Percentiles rank a stretch among this genome's conserved stretches.
phyloP scores from a whole-genome alignment of 2,888 invertebrate species.

The Atethmia centrago region DNA sequence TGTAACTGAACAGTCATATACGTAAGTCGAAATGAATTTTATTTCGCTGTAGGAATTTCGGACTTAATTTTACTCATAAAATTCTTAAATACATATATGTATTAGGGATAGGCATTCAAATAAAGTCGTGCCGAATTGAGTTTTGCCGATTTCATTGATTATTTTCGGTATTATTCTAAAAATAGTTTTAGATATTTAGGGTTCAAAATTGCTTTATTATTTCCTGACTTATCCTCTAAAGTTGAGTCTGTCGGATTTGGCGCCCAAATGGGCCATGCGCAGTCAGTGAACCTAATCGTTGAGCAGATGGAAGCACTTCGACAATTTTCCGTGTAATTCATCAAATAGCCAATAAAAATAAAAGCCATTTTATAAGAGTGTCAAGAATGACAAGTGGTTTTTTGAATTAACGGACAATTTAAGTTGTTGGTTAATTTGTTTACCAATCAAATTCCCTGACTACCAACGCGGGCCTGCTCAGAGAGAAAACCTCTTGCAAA shows the following conservation, averaged over 20 bases:
- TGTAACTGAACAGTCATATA: no score
- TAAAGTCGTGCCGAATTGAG: not conserved
- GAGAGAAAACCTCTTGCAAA: not conserved
- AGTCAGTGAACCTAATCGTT: not conserved
- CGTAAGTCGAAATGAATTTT: slow-evolving; percentile 10
- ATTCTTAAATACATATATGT: not conserved
- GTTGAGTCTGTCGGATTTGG: not conserved
- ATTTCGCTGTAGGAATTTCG: slow-evolving; percentile 9
- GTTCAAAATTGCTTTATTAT: not conserved
- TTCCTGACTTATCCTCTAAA: not conserved
- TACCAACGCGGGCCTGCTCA: not conserved
- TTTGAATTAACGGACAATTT: not conserved
- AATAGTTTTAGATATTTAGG: not conserved
- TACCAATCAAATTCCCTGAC: not conserved
- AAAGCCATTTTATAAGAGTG: not conserved
- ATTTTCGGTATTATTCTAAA: not conserved
- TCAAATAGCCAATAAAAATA: not conserved
- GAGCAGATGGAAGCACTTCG: not conserved
- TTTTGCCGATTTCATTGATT: not conserved
- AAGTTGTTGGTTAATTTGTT: not conserved
- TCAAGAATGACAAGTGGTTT: not conserved
- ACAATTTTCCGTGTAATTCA: not conserved
- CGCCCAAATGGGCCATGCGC: slow-evolving; percentile 16
- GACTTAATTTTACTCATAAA: not conserved
- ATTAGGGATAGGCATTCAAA: slow-evolving; percentile 19